These are phyloP conservation scores for Athalia circularis DNA, from an alignment of 2,888 invertebrate species.

Conservation along the genomic window DNA sequence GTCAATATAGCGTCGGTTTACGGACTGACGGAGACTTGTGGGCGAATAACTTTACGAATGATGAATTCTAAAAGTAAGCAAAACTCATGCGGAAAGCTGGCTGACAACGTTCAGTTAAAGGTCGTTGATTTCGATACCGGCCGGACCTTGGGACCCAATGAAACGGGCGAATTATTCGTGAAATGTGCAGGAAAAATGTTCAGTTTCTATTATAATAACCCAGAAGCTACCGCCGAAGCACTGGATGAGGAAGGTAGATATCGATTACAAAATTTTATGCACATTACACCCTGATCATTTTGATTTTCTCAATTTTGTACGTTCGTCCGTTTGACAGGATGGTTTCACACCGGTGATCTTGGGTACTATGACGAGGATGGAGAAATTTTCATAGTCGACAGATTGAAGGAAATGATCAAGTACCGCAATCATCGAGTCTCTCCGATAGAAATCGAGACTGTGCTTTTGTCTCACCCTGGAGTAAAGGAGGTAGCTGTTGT, in stretches of 20 bases:
- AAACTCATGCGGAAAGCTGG: constrained; percentile 60
- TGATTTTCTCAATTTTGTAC: not conserved
- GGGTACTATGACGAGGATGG: constrained; percentile 63
- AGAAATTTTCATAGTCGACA: constrained; percentile 64
- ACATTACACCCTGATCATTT: not conserved
- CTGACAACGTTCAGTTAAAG: constrained; percentile 57
- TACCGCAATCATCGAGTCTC: constrained; percentile 65
- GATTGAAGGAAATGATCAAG: constrained; percentile 68
- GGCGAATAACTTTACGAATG: constrained; percentile 22
- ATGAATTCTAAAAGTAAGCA: not conserved
- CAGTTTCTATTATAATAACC: not conserved
- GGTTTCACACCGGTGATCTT: constrained; percentile 69
- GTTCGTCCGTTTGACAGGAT: constrained; percentile 48
- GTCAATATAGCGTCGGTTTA: constrained; percentile 52
- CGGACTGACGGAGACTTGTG: constrained; percentile 63
- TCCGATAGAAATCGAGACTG: constrained; percentile 64
- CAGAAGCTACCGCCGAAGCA: not conserved
- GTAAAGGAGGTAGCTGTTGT: constrained; percentile 66
- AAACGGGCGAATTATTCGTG: constrained; percentile 53
- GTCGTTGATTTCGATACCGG: constrained; percentile 56
- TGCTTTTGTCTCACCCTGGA: constrained; percentile 59
- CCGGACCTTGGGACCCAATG: constrained; percentile 57
- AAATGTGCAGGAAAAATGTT: not conserved
- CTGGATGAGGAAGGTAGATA: constrained; percentile 48
- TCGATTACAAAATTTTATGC: constrained; percentile 58